Percentiles rank a stretch among this genome's conserved stretches.
These are phyloP conservation scores for Resseliella maxima DNA, from an alignment of 2,888 invertebrate species.

Conservation along the genomic window DNA sequence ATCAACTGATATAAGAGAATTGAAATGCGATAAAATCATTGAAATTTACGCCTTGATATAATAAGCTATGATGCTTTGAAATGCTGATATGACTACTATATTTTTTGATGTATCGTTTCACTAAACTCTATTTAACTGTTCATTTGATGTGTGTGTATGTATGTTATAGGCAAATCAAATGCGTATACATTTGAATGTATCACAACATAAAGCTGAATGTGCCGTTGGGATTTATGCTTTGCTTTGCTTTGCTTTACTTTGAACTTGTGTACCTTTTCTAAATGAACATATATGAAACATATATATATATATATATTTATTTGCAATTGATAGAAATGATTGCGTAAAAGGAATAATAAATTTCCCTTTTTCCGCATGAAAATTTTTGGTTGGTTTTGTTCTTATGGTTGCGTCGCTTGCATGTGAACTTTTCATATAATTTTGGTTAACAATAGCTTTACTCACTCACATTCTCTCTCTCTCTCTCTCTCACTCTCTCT, in stretches of 20 bases:
- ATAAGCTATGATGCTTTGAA: not conserved
- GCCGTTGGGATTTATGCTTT: not conserved
- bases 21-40: slow-evolving; percentile 8
- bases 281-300: not conserved
- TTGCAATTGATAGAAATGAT: slow-evolving; percentile 12
- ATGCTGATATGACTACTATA: slow-evolving; percentile 2
- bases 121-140: slow-evolving; percentile 23
- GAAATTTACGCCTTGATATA: not conserved
- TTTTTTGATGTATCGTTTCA: not conserved
- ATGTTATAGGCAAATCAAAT: not conserved
- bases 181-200: not conserved
- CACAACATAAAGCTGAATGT: not conserved
- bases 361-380: not conserved
- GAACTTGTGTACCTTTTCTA: not conserved
- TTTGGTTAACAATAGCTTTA: too few species aligned
- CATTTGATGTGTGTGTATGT: slow-evolving; percentile 14
- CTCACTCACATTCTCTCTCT: too few species aligned
- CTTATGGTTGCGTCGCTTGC: too few species aligned
- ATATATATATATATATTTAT: too few species aligned
- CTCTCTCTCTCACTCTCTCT: too few species aligned
- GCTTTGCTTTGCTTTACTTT: not conserved
- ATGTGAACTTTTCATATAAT: too few species aligned
- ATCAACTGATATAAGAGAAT: not conserved
- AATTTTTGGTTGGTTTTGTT: not conserved
- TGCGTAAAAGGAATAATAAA: not conserved